Base-by-base conservation (phyloP, 2,797 vertebrate species). In the Naso thynnoides region DNA sequence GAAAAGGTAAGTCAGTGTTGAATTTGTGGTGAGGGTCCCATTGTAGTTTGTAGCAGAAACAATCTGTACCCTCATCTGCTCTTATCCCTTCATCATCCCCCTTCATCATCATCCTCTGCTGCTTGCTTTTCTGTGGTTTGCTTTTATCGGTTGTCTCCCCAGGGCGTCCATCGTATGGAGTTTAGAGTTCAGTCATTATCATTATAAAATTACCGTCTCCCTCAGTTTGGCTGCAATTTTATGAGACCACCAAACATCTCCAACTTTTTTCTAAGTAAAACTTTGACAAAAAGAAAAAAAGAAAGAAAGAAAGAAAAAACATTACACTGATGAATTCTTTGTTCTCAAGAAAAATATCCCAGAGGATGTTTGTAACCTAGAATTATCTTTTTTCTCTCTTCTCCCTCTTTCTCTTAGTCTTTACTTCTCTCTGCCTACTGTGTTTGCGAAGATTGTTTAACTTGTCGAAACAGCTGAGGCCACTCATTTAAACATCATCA, bases 381-480 rank as follows among this genome's bases (percentile, higher is more conserved):
- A 94, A 93, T 93, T 90, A 93, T 90, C 88, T 84, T 66, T 54
- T 66, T 68, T 78, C 76, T 56, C 63, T 14, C 63, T 73, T 67
- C 71, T 50, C 64, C 60, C 57, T 76, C 64, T 70, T 62, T 87
- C 65, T 53, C 55, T 76, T 16, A 26, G 68, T 85, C 82, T 77
- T 44, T 83, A 82, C 76, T 80, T 75, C 73, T 75, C 73, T 83
- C 61, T 53, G 76, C 82, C 74, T 66, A 10, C 72, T 83, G 72
- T 89, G 86, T 91, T 87, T 89, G 66, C 59, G 60, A 79, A 88
- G 79, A 90, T 79, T 84, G 79, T 87, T 92, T 84, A 84, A 90
- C 88, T 88, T 94, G 91, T 93, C 92, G 90, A 91, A 89, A 92
- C 91, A 91, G 82, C 82, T 83, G 87, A 90, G 85, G 82, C 78